Percentiles rank a stretch among this genome's conserved stretches.
Conservation (phyloP, 2,797 vertebrate species). For the Syndactyla subalaris region DNA sequence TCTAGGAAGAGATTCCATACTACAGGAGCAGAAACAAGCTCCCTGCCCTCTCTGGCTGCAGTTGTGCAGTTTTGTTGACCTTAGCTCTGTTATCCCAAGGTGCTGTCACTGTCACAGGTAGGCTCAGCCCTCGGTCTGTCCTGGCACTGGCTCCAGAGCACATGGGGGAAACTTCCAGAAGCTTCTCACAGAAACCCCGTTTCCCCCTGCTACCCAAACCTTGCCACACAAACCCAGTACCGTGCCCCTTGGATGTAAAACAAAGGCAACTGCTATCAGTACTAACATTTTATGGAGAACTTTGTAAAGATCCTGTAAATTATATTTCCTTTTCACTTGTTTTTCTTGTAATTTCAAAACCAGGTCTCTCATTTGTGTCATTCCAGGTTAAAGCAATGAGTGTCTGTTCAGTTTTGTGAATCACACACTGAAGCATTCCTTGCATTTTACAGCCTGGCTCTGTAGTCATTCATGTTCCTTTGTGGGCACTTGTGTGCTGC, state of each 20-base stretch:
- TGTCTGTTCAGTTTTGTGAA: not conserved
- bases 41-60: not conserved
- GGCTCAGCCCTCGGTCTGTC: not conserved
- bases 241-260: not conserved
- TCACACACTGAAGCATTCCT: not conserved
- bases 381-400: not conserved
- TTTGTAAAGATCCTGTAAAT: not conserved
- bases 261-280: not conserved
- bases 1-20: not conserved
- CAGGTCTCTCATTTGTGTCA: not conserved
- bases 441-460: not conserved
- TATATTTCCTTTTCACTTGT: not conserved
- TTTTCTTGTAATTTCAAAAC: not conserved
- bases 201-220: not conserved
- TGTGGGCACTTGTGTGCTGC: not conserved
- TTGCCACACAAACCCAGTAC: not conserved
- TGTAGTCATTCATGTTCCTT: not conserved
- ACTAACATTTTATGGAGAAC: not conserved
- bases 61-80: not conserved
- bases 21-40: not conserved
- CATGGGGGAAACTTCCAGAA: not conserved
- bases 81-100: not conserved
- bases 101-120: not conserved
- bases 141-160: not conserved
- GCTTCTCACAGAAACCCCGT: not conserved